Percentiles rank a stretch among this genome's conserved stretches.
Conservation (phyloP, 2,113 vertebrate species). For the Lampris megalopsis region DNA sequence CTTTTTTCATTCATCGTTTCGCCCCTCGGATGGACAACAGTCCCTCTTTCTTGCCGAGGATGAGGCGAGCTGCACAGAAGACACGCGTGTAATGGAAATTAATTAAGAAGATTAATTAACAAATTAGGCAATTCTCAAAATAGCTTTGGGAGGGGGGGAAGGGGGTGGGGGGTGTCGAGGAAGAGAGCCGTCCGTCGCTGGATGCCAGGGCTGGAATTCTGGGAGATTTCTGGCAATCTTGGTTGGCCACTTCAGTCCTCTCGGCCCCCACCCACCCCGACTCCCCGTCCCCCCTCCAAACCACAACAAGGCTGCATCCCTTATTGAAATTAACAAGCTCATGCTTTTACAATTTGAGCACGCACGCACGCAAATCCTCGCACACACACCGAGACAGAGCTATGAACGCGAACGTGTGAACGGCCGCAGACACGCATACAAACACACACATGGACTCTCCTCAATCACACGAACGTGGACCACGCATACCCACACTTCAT, state of each 20-base stretch:
- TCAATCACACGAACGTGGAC: slow-evolving; percentile 63
- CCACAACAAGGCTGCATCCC: slow-evolving; percentile 84
- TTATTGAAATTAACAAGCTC: slow-evolving; percentile 85
- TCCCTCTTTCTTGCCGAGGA: slow-evolving; percentile 20
- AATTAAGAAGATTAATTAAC: slow-evolving; percentile 71
- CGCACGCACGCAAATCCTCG: slow-evolving; percentile 68
- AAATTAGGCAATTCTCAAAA: slow-evolving; percentile 70
- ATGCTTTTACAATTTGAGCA: slow-evolving; percentile 82
- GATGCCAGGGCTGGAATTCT: slow-evolving; percentile 70
- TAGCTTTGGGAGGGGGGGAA: slow-evolving; percentile 47
- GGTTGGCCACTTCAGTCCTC: slow-evolving; percentile 81
- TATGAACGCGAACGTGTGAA: slow-evolving; percentile 58
- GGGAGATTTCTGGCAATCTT: slow-evolving; percentile 76
- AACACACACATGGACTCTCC: slow-evolving; percentile 16
- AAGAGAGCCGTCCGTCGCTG: slow-evolving; percentile 56
- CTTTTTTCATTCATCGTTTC: slow-evolving; percentile 38
- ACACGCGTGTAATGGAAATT: slow-evolving; percentile 41
- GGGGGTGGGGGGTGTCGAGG: slow-evolving; percentile 23
- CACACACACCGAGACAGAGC: slow-evolving; percentile 68
- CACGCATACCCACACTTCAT: slow-evolving; percentile 59
- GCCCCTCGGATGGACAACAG: slow-evolving; percentile 12
- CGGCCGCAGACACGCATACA: slow-evolving; percentile 26
- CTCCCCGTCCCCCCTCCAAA: slow-evolving; percentile 61
- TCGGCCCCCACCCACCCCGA: slow-evolving; percentile 47
- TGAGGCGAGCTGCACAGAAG: slow-evolving; percentile 42